These are phyloP conservation scores for Pemphredon lugubris DNA, from an alignment of 2,888 invertebrate genomes.

Conservation along the genomic window DNA sequence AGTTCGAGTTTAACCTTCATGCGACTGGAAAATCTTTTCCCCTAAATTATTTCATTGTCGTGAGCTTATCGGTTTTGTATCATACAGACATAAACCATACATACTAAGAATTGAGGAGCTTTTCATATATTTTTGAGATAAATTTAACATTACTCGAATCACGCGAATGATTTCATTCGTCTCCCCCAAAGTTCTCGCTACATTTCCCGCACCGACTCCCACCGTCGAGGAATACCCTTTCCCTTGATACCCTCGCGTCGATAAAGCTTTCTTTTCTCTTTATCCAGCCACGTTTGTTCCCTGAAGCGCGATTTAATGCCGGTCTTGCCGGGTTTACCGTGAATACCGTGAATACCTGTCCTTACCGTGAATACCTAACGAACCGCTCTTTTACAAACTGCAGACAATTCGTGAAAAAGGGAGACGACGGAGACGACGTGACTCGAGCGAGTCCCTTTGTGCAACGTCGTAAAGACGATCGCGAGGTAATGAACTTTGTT, in stretches of 20 bases:
- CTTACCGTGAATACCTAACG: slow-evolving; percentile 50
- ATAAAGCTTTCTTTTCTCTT: neutral
- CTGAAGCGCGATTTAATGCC: slow-evolving; percentile 42
- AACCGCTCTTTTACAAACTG: slow-evolving; percentile 26
- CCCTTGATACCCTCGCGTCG: slow-evolving; percentile 7
- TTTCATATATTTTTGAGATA: too few relatives aligned
- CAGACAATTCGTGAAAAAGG: slow-evolving; percentile 23
- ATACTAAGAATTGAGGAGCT: too few relatives aligned
- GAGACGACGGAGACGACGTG: slow-evolving; percentile 37
- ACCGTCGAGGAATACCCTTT: neutral
- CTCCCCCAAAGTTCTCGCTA: neutral
- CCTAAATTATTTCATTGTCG: too few relatives aligned
- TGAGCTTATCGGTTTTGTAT: too few relatives aligned
- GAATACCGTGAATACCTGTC: slow-evolving; percentile 43
- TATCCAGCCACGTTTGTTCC: slow-evolving; percentile 35
- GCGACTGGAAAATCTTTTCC: too few relatives aligned
- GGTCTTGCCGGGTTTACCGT: slow-evolving; percentile 29
- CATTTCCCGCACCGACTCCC: neutral
- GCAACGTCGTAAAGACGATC: slow-evolving; percentile 34
- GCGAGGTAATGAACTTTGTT: slow-evolving; percentile 72
- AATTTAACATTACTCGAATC: too few relatives aligned
- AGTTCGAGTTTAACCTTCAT: too few relatives aligned
- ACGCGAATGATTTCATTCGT: neutral
- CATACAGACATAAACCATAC: too few relatives aligned
- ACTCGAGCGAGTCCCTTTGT: slow-evolving; percentile 54